These are phyloP conservation scores for Eucera pruinosa DNA, from an alignment of 2,888 invertebrate species.

Conservation along the genomic window DNA sequence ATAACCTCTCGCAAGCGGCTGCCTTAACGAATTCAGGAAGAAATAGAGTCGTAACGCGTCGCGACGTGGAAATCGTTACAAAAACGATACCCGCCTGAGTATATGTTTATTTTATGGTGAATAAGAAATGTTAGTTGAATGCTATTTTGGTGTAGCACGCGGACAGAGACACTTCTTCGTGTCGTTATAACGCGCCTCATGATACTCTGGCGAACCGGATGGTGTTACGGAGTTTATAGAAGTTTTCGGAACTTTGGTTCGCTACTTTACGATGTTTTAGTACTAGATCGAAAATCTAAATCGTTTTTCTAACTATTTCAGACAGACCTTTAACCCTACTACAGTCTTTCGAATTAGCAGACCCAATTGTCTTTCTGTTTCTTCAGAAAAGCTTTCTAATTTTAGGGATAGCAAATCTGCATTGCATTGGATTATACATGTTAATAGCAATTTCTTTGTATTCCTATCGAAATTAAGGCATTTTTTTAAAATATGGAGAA, in stretches of 20 bases:
- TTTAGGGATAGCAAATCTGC: too few species aligned
- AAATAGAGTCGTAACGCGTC: slow-evolving; percentile 1
- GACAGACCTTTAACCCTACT: too few species aligned
- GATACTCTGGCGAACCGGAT: neutral
- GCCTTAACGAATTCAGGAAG: slow-evolving; percentile 26
- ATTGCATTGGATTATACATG: too few species aligned
- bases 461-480: too few species aligned
- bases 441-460: too few species aligned
- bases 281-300: neutral
- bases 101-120: neutral
- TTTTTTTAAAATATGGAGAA: too few species aligned
- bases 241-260: slow-evolving; percentile 5
- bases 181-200: neutral
- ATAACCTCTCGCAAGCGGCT: neutral
- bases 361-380: too few species aligned
- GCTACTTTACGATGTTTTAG: neutral
- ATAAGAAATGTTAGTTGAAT: neutral
- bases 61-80: neutral
- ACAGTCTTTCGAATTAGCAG: too few species aligned
- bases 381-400: too few species aligned
- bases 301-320: neutral
- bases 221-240: slow-evolving; percentile 29
- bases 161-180: neutral
- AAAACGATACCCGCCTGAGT: neutral
- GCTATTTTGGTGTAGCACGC: slow-evolving; percentile 28